phyloP scores from a whole-genome alignment of 64 coral and sea anemone species.

The Porites australiensis region DNA sequence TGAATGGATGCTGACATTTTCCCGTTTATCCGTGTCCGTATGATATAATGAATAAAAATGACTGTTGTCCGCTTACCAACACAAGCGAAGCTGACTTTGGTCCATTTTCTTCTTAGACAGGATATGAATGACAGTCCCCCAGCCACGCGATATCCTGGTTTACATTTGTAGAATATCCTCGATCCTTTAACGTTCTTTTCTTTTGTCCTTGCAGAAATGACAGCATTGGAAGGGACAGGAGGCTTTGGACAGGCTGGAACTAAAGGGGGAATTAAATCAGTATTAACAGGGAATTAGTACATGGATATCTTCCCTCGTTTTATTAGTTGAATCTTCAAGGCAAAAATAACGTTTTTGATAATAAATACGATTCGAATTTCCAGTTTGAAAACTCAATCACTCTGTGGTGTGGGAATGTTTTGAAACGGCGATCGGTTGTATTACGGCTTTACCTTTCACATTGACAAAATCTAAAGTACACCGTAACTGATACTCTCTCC shows the following conservation, averaged over 20 bases:
- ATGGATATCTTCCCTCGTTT: background rate
- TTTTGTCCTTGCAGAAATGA: background rate
- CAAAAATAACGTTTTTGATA: no score
- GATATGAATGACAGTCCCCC: background rate
- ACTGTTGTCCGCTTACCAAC: background rate
- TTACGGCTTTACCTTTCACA: no score
- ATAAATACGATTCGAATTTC: no score
- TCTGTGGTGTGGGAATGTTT: no score
- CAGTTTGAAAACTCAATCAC: no score
- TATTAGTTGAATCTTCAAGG: no score
- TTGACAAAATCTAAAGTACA: no score
- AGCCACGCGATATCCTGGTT: background rate
- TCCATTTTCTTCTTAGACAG: slow-evolving; percentile 10
- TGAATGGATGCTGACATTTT: no score
- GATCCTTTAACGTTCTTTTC: background rate
- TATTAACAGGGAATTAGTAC: background rate
- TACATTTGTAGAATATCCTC: background rate
- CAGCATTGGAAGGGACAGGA: slow-evolving; percentile 4
- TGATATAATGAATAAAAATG: no score
- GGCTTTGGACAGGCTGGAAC: background rate
- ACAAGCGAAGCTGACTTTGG: slow-evolving; percentile 1
- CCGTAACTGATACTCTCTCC: no score
- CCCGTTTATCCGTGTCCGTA: no score
- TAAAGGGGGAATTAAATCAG: background rate
- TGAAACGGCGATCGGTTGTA: no score